A percentile compares a stretch with the other conserved stretches of the same genome.
These are phyloP conservation scores for Chymomyza fuscimana DNA, from an alignment of 2,888 invertebrate genomes.

Conservation along the genomic window DNA sequence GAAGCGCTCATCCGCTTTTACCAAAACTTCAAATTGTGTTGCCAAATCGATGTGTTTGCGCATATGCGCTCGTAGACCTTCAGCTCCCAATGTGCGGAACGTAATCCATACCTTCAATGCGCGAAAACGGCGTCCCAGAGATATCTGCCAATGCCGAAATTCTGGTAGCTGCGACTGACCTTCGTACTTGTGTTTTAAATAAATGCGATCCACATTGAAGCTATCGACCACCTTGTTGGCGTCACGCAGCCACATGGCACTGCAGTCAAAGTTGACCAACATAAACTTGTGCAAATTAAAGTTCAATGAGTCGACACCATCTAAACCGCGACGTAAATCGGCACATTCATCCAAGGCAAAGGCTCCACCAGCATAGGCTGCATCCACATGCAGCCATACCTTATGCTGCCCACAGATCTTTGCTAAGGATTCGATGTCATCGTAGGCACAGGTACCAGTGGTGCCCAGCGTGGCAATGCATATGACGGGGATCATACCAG, in stretches of 20 bases:
- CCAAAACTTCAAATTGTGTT: constrained; percentile 85
- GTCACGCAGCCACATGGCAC: constrained; percentile 89
- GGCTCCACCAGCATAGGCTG: constrained; percentile 90
- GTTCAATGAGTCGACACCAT: constrained; percentile 90
- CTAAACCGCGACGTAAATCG: constrained; percentile 82
- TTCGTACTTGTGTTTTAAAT: constrained; percentile 89
- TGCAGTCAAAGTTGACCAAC: constrained; percentile 90
- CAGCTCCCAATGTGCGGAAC: constrained; percentile 87
- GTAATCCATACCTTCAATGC: constrained; percentile 94
- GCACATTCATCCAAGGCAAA: constrained; percentile 91
- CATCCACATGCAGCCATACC: constrained; percentile 91
- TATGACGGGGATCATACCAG: constrained; percentile 89
- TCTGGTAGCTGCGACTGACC: constrained; percentile 82
- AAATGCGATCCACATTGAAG: constrained; percentile 90
- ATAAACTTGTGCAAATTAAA: constrained; percentile 93
- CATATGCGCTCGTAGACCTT: constrained; percentile 88
- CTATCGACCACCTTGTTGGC: constrained; percentile 88
- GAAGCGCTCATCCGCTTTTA: constrained; percentile 85
- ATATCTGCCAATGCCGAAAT: constrained; percentile 91
- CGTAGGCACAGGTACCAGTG: constrained; percentile 90
- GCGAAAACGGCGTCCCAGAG: constrained; percentile 89
- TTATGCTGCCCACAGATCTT: constrained; percentile 83
- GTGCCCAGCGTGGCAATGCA: constrained; percentile 90
- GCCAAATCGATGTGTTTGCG: constrained; percentile 88
- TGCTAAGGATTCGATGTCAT: constrained; percentile 88